These are phyloP conservation scores for Melieria omissa DNA, from an alignment of 2,888 invertebrate species.

Conservation along the genomic window DNA sequence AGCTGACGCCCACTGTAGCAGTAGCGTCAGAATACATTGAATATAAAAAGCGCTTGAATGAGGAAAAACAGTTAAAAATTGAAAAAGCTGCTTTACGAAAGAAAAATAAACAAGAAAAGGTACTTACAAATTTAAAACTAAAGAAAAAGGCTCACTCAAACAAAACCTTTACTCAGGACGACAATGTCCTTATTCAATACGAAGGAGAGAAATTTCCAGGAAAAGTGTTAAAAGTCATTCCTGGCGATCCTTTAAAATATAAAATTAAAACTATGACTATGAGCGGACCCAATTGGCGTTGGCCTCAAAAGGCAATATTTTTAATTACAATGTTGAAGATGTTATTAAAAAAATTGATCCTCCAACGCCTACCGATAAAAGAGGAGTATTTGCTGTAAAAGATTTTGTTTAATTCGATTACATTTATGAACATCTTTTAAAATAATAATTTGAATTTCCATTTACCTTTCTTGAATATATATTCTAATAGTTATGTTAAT, in stretches of 20 bases:
- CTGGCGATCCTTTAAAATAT: slow-evolving; percentile 9
- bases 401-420: no score
- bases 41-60: no score
- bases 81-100: slow-evolving; percentile 1
- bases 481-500: no score
- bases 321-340: no score
- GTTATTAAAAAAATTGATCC: slow-evolving; percentile 18
- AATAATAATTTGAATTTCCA: no score
- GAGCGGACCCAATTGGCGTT: slow-evolving; percentile 27
- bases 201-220: slow-evolving; percentile 2
- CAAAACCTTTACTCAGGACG: no score
- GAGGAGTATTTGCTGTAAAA: no score
- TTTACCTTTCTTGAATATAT: no score
- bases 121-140: not conserved
- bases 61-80: not conserved
- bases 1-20: no score
- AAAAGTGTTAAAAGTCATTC: not conserved
- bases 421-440: no score
- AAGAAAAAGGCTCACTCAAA: slow-evolving; percentile 1
- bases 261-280: slow-evolving; percentile 30
- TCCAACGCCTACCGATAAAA: no score
- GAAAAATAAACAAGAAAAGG: not conserved
- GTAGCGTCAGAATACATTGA: no score
- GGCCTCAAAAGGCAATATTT: slow-evolving; percentile 24
- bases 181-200: not conserved